Conservation (phyloP, 2,113 vertebrate species). For the Ibidorhyncha struthersii region DNA sequence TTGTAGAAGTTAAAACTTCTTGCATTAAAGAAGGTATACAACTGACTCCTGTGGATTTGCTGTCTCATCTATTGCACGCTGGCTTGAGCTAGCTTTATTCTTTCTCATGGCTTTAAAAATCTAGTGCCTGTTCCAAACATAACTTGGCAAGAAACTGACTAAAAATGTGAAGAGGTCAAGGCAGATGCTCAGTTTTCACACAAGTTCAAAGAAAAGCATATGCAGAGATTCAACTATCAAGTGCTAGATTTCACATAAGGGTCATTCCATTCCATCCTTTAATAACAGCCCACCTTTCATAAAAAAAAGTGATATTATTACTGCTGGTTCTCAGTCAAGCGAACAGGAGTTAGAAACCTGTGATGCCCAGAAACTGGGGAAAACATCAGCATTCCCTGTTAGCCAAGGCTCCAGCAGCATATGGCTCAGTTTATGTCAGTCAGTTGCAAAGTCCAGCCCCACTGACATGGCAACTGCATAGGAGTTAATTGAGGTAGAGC, state of each 20-base stretch:
- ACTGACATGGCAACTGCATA: constrained; percentile 83
- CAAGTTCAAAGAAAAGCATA: background rate
- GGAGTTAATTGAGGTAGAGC: constrained; percentile 77
- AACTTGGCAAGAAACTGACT: background rate
- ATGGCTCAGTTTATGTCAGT: constrained; percentile 58
- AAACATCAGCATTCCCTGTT: background rate
- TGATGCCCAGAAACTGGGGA: background rate
- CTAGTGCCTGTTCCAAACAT: too few species aligned
- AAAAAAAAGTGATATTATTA: background rate
- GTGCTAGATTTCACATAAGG: background rate
- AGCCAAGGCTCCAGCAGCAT: background rate
- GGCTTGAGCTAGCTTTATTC: background rate
- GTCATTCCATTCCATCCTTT: background rate
- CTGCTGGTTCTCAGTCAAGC: background rate
- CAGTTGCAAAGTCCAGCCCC: constrained; percentile 90
- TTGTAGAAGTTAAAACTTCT: background rate
- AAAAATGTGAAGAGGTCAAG: background rate
- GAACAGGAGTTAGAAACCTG: background rate
- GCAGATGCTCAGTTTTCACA: background rate
- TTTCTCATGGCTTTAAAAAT: background rate
- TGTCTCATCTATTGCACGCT: accelerated
- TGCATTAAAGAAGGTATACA: background rate
- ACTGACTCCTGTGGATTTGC: accelerated
- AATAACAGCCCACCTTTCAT: background rate
- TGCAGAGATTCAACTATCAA: background rate